phyloP scores from a whole-genome alignment of 2,797 vertebrate genomes.

The Sebastes steindachneri region DNA sequence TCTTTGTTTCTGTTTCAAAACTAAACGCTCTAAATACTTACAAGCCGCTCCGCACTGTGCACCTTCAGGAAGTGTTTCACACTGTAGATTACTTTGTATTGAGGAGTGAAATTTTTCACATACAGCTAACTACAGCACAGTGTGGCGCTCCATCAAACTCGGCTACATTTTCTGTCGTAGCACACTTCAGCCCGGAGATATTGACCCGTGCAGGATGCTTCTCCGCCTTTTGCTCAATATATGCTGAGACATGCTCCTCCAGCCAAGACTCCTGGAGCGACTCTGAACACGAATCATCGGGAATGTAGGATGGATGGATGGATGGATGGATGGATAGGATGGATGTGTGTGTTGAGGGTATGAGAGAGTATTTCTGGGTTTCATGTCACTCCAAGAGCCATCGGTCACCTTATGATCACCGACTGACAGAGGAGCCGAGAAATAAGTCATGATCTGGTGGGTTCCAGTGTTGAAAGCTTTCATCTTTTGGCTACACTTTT shows the following conservation, averaged over 20 bases:
- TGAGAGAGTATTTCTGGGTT: neutral
- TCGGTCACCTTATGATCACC: constrained; percentile 44
- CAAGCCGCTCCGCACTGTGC: neutral
- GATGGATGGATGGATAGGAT: neutral
- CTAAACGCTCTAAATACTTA: neutral
- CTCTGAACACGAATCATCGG: neutral
- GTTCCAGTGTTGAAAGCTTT: constrained; percentile 45
- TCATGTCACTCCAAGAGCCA: constrained; percentile 36
- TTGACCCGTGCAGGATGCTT: neutral
- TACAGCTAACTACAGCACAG: neutral
- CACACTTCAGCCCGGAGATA: neutral
- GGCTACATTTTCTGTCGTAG: neutral
- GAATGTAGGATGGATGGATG: neutral
- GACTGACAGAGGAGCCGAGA: constrained; percentile 13
- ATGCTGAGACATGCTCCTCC: neutral
- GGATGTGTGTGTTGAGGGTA: neutral
- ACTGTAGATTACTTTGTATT: neutral
- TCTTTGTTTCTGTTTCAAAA: neutral
- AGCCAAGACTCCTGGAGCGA: neutral
- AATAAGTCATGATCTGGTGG: constrained; percentile 48
- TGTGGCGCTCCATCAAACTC: neutral
- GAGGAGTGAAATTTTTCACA: too few relatives aligned
- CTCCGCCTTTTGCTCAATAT: neutral
- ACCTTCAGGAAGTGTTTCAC: neutral
- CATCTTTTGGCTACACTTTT: constrained; percentile 51